Percentiles rank a stretch among this genome's conserved stretches.
Evolutionary conservation across 2,797 vertebrate genomes (phyloP).

Genomic region (Cygnus olor): DNA sequence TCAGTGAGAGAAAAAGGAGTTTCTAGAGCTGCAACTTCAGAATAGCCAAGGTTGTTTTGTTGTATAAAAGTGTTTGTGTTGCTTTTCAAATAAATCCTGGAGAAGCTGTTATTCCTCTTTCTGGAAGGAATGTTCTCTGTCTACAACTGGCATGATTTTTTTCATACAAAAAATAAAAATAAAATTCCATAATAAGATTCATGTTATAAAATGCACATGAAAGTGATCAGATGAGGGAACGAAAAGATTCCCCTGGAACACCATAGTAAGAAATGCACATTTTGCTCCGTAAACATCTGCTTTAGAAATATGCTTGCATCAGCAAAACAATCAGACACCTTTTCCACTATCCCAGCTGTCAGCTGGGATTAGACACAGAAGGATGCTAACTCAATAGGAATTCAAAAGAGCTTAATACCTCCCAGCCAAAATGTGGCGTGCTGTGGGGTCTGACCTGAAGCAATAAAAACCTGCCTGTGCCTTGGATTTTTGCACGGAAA

Average conservation of each 20-base stretch:
- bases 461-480: background rate
- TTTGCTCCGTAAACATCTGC: background rate
- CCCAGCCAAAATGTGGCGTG: fast-evolving
- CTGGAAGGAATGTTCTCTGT: background rate
- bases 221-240: background rate
- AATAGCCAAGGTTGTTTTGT: background rate
- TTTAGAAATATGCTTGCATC: background rate
- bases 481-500: background rate
- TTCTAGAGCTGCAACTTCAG: background rate
- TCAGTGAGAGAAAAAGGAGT: background rate
- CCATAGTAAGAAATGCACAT: background rate
- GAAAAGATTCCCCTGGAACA: background rate
- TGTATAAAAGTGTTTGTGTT: background rate
- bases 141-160: background rate
- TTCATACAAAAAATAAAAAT: background rate
- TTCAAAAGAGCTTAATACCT: background rate
- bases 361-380: background rate
- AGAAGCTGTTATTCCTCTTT: background rate
- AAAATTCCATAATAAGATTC: background rate
- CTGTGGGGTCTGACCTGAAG: background rate
- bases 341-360: background rate
- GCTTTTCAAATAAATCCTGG: background rate
- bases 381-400: background rate
- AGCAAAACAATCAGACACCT: background rate
- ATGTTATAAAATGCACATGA: background rate